Conservation (phyloP, 2,797 vertebrate species). For the Propithecus perrieri region DNA sequence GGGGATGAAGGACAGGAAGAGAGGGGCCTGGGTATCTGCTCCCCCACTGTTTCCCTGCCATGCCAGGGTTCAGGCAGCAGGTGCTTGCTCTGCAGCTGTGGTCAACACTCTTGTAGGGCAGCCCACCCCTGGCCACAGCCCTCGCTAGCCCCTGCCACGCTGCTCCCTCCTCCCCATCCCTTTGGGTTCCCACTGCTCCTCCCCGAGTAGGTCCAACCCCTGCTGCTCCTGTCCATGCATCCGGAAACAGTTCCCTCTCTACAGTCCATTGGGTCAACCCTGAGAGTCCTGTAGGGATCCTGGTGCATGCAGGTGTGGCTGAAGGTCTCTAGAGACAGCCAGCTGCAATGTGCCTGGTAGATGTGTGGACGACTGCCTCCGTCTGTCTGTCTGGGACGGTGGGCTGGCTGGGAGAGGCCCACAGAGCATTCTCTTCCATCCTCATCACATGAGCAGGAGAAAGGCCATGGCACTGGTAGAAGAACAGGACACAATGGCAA, state of each 20-base stretch:
- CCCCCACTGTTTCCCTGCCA: no score
- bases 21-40: not conserved
- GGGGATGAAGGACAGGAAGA: not conserved
- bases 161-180: not conserved
- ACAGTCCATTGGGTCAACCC: not conserved
- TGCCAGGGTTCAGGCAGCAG: not conserved
- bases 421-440: not conserved
- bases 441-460: not conserved
- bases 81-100: not conserved
- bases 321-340: not conserved
- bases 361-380: accelerated
- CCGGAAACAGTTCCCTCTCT: not conserved
- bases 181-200: not conserved
- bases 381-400: not conserved
- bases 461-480: not conserved
- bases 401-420: not conserved
- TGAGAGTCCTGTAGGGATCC: not conserved
- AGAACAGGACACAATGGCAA: no score
- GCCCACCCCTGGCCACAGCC: not conserved
- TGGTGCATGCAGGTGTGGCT: not conserved
- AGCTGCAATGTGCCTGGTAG: not conserved
- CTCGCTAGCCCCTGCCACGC: no score
- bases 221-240: not conserved
- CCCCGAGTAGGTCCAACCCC: not conserved
- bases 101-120: not conserved